Evolutionary conservation across 2,113 vertebrate species (phyloP), one percentile per base, ranked within the genome.

Genomic region (Caranx ignobilis): DNA sequence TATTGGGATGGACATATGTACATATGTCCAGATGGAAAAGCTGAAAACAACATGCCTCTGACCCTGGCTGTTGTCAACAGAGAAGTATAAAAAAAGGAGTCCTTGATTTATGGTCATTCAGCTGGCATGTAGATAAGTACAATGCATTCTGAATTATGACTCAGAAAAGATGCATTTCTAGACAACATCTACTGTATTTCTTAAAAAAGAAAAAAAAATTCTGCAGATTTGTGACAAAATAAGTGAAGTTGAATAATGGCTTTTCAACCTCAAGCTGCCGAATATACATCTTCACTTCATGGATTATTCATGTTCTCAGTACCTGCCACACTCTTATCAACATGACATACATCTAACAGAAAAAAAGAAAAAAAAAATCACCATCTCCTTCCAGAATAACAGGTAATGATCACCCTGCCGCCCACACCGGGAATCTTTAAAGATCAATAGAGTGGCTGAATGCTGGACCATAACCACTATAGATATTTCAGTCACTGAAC

Each of bases 201-300:
- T 61, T 52, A 11, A 39, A 71, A 79, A 63, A 65, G 19, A 63
- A 70, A 77, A 65, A 47, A 73, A 75, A 75, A 68, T 79, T 50
- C 75, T 32, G 84, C 66, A 67, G 26, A 47, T 69, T 31, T 71
- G 69, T 71, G 81, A 86, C 87, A 86, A 87, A 87, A 81, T 65
- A 82, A 73, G 65, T 74, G 74, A 88, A 86, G 71, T 79, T 94
- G 90, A 93, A 89, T 76, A 92, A 94, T 93, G 89, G 87, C 77
- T 75, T 63, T 75, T 90, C 85, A 76, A 83, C 76, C 84, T 89
- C 71, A 62, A 87, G 89, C 45, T 12, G 72, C 73, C 43, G 55
- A 85, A 79, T 86, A 88, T 89, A 87, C 84, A 81, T 88, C 86
- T 91, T 50, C 60, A 54, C 75, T 87, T 91, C 83, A 93, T 93